Evolutionary conservation across 1,140 invertebrate genomes (phyloP).

Genomic region (Ceratina calcarata): DNA sequence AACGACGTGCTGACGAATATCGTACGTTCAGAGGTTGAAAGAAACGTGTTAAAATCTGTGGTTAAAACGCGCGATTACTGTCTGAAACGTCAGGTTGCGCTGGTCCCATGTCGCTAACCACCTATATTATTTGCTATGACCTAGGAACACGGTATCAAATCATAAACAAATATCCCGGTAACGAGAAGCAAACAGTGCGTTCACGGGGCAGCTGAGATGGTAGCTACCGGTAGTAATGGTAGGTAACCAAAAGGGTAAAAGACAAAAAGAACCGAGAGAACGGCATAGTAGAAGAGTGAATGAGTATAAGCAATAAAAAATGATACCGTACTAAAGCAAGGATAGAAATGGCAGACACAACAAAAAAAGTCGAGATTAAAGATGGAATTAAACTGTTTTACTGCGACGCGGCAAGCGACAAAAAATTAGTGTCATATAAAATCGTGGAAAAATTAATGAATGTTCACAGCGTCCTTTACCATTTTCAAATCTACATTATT

Average conservation of each 20-base stretch:
- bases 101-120: not conserved
- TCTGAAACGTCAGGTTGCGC: not conserved
- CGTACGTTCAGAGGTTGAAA: too few species aligned
- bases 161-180: slow-evolving; percentile 69
- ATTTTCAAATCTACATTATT: too few species aligned
- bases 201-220: slow-evolving; percentile 18
- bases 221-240: slow-evolving; percentile 35
- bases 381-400: too few species aligned
- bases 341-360: not conserved
- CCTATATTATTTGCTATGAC: slow-evolving; percentile 53
- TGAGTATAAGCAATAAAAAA: slow-evolving; percentile 3
- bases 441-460: too few species aligned
- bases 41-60: not conserved
- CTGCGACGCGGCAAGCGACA: too few species aligned
- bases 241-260: slow-evolving; percentile 41
- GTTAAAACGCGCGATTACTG: not conserved
- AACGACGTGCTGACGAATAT: too few species aligned
- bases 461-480: too few species aligned
- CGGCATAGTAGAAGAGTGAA: not conserved
- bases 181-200: slow-evolving; percentile 67
- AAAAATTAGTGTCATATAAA: too few species aligned
- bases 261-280: slow-evolving; percentile 16
- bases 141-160: slow-evolving; percentile 60
- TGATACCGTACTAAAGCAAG: not conserved
- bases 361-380: not conserved